A percentile compares a stretch with the other conserved stretches of the same genome.
Conservation (phyloP, 2,113 vertebrate genomes). For the Phyllopteryx taeniolatus region DNA sequence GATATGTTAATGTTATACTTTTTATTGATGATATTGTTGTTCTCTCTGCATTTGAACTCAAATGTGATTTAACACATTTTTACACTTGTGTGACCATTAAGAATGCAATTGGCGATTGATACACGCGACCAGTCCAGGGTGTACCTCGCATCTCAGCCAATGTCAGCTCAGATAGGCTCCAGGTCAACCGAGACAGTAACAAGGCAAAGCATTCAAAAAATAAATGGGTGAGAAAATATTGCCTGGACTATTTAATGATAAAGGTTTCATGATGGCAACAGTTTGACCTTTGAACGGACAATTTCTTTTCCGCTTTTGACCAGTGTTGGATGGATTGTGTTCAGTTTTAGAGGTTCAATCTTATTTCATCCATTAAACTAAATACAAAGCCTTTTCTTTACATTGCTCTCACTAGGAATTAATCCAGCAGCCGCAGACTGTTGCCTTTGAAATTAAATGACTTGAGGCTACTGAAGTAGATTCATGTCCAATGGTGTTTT, state of each 20-base stretch:
- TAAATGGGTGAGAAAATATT: not conserved
- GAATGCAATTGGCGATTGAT: no score
- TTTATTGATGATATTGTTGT: not conserved
- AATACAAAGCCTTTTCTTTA: not conserved
- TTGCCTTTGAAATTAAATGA: conserved; percentile 49
- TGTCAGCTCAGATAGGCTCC: not conserved
- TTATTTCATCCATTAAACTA: not conserved
- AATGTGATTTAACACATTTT: not conserved
- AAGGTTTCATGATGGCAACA: not conserved
- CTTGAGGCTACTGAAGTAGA: conserved; percentile 28
- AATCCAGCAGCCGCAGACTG: conserved; percentile 26
- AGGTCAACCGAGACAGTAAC: not conserved
- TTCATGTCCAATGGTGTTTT: conserved; percentile 37
- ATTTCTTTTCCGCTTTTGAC: not conserved
- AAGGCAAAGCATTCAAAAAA: not conserved
- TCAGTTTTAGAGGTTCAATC: not conserved
- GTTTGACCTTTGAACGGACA: not conserved
- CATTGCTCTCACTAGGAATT: conserved; percentile 13
- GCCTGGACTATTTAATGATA: not conserved
- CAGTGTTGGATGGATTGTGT: not conserved
- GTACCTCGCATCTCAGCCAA: no score
- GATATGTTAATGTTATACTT: not conserved
- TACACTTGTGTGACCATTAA: no score
- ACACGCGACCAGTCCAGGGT: no score
- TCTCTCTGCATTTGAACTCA: not conserved